Percentiles rank a stretch among this genome's conserved stretches.
Evolutionary conservation across 2,888 invertebrate genomes (phyloP).

Genomic region (Tetrapedia diversipes): DNA sequence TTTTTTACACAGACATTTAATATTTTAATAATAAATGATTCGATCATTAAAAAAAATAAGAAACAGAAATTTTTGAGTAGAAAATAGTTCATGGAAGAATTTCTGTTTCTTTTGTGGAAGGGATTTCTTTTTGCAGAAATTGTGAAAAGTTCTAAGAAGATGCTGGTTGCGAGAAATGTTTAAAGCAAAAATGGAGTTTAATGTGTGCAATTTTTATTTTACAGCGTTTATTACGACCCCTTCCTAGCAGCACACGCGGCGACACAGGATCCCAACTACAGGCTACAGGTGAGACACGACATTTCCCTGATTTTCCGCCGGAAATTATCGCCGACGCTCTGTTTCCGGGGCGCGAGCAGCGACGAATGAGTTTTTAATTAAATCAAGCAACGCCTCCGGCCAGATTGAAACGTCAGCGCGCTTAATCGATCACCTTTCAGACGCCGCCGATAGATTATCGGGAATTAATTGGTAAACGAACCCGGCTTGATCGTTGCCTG

Average conservation of each 20-base stretch:
- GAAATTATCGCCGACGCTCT: slow-evolving; percentile 54
- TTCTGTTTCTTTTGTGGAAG: no score
- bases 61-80: no score
- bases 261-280: slow-evolving; percentile 93
- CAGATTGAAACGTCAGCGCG: slow-evolving; percentile 43
- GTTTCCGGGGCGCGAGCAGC: slow-evolving; percentile 61
- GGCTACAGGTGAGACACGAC: slow-evolving; percentile 90
- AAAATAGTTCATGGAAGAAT: not conserved
- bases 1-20: no score
- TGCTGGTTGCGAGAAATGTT: not conserved
- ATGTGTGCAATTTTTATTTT: slow-evolving; percentile 79
- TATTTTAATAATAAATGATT: no score
- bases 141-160: not conserved
- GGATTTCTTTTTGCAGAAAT: no score
- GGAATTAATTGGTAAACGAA: slow-evolving; percentile 61
- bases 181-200: not conserved
- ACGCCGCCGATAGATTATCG: slow-evolving; percentile 53
- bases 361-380: slow-evolving; percentile 65
- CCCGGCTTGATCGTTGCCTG: slow-evolving; percentile 28
- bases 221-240: slow-evolving; percentile 97
- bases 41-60: no score
- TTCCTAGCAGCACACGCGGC: slow-evolving; percentile 94
- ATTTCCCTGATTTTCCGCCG: slow-evolving; percentile 48
- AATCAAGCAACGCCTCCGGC: slow-evolving; percentile 55
- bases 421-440: slow-evolving; percentile 60